Percentiles rank a stretch among this genome's conserved stretches.
Evolutionary conservation across 2,888 invertebrate genomes (phyloP).

Genomic region (Nymphalis c-album): DNA sequence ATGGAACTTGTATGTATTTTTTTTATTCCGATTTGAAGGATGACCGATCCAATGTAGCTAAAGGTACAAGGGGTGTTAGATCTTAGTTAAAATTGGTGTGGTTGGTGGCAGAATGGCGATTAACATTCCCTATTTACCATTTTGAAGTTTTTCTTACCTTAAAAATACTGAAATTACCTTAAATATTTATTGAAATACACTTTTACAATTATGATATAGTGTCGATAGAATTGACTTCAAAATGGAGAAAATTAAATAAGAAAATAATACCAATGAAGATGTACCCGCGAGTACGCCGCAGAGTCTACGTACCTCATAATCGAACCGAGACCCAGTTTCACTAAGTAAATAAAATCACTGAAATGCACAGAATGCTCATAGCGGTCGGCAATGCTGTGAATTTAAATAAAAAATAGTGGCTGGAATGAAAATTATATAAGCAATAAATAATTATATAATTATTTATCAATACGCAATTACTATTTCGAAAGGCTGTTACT

Average conservation of each 20-base stretch:
- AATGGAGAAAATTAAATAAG: conserved; percentile 36
- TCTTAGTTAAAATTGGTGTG: too few species aligned
- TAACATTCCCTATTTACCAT: background rate
- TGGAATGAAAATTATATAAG: background rate
- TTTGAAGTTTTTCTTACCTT: too few species aligned
- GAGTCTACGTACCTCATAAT: conserved; percentile 56
- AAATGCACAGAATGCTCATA: conserved; percentile 39
- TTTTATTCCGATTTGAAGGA: too few species aligned
- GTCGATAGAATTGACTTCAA: background rate
- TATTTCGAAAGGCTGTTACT: too few species aligned
- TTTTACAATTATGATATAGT: too few species aligned
- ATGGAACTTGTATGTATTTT: too few species aligned
- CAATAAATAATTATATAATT: background rate
- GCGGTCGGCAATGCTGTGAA: background rate
- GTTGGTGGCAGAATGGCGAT: background rate
- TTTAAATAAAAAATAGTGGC: background rate
- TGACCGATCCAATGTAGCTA: too few species aligned
- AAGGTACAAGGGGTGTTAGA: background rate
- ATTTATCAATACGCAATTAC: too few species aligned
- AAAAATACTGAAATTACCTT: too few species aligned
- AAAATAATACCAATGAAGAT: conserved; percentile 50
- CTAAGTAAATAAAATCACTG: conserved; percentile 48
- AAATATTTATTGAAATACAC: too few species aligned
- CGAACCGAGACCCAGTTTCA: conserved; percentile 56
- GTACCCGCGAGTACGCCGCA: conserved; percentile 54